phyloP scores from a whole-genome alignment of 2,113 vertebrate genomes.

The Typhlomys cinereus region DNA sequence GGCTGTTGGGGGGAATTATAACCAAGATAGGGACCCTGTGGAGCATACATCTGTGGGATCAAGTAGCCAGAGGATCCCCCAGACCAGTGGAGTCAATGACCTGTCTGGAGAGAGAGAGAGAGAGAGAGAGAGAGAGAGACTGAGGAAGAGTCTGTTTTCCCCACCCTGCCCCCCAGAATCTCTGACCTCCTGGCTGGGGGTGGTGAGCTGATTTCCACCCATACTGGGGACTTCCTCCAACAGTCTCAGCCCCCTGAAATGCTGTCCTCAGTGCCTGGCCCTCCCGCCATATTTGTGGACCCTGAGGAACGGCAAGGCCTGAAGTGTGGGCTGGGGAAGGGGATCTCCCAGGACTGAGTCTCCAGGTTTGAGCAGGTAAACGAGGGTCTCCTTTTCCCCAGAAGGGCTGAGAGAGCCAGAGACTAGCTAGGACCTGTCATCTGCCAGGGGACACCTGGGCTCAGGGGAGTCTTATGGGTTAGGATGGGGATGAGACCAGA shows the following conservation, averaged over 20 bases:
- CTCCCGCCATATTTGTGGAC: no score
- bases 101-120: background rate
- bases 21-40: background rate
- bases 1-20: background rate
- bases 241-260: no score
- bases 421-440: background rate
- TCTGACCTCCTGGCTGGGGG: background rate
- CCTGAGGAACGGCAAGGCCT: background rate
- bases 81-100: background rate
- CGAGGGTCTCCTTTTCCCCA: background rate
- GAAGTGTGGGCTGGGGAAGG: background rate
- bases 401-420: background rate
- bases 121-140: background rate
- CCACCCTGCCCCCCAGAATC: background rate
- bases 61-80: background rate
- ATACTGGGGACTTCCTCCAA: background rate
- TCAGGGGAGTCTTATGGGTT: background rate
- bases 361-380: no score
- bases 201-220: background rate
- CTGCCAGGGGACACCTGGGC: background rate
- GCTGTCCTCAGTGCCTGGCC: rapidly evolving
- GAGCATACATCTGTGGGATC: background rate
- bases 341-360: background rate
- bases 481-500: no score
- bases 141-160: background rate